Conservation (phyloP, 1,140 invertebrate genomes). For the Protaetia brevitarsis region DNA sequence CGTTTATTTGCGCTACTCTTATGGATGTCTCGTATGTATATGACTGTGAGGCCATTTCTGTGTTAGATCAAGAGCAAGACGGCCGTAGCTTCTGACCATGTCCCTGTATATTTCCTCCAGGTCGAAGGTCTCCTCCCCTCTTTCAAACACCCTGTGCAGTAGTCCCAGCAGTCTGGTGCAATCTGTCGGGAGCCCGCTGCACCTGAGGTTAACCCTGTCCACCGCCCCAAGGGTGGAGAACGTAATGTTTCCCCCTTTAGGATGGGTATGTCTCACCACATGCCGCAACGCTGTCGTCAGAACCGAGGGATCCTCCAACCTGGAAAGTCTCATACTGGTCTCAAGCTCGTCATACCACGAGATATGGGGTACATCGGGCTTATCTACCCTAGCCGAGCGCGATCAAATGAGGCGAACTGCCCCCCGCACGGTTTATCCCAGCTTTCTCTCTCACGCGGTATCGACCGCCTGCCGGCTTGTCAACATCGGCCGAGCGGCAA, state of each 20-base stretch:
- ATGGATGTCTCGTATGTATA: constrained; percentile 13
- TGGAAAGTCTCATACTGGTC: no score
- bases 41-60: background rate
- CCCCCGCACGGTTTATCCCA: no score
- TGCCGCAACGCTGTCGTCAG: constrained; percentile 8
- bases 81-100: background rate
- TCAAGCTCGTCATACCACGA: no score
- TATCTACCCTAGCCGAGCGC: no score
- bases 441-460: no score
- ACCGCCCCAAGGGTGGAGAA: constrained; percentile 9
- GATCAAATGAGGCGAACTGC: no score
- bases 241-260: background rate
- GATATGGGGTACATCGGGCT: no score
- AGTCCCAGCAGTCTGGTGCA: background rate
- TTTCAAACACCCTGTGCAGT: background rate
- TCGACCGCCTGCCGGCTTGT: no score
- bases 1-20: constrained; percentile 9
- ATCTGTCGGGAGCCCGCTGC: background rate
- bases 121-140: background rate
- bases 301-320: background rate
- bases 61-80: background rate
- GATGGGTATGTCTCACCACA: background rate
- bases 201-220: background rate
- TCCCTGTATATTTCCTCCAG: background rate
- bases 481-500: no score